A percentile compares a stretch with the other conserved stretches of the same genome.
These are phyloP conservation scores for Sigmodon hispidus DNA, from an alignment of 2,113 vertebrate genomes.

Conservation along the genomic window DNA sequence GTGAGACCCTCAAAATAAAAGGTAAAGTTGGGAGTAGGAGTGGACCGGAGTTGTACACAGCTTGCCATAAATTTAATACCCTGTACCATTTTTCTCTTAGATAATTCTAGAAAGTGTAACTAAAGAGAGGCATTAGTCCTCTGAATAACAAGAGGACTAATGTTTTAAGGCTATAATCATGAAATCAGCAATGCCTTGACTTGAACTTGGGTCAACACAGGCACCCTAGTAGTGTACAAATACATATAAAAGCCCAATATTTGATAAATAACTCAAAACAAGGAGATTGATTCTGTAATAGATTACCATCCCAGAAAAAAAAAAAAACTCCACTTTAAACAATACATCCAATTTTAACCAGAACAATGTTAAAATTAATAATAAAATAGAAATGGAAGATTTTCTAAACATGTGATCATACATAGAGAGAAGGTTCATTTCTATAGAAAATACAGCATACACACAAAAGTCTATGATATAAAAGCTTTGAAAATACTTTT, in stretches of 20 bases:
- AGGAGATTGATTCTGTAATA: not conserved
- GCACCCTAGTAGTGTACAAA: not conserved
- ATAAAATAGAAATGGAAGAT: not conserved
- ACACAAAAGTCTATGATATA: not conserved
- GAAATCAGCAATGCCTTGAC: not conserved
- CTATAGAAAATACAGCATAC: conserved; percentile 1
- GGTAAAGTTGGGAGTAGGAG: not conserved
- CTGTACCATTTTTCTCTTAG: not conserved
- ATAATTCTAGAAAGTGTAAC: not conserved
- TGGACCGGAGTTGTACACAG: not conserved
- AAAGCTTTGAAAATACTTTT: not conserved
- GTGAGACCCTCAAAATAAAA: not conserved
- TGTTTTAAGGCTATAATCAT: conserved; percentile 3
- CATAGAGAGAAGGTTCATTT: not conserved
- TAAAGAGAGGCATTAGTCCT: not conserved
- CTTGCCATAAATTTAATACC: not conserved
- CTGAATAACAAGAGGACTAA: not conserved
- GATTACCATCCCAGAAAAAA: not conserved
- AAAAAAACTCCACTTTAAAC: not conserved
- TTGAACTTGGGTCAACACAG: not conserved
- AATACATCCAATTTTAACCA: not conserved
- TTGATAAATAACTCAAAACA: conserved; percentile 2
- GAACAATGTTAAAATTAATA: not conserved
- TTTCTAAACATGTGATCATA: not conserved
- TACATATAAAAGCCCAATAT: not conserved